Percentiles rank a stretch among this genome's conserved stretches.
Conservation (phyloP, 2,888 invertebrate species). For the Hecatera dysodea region DNA sequence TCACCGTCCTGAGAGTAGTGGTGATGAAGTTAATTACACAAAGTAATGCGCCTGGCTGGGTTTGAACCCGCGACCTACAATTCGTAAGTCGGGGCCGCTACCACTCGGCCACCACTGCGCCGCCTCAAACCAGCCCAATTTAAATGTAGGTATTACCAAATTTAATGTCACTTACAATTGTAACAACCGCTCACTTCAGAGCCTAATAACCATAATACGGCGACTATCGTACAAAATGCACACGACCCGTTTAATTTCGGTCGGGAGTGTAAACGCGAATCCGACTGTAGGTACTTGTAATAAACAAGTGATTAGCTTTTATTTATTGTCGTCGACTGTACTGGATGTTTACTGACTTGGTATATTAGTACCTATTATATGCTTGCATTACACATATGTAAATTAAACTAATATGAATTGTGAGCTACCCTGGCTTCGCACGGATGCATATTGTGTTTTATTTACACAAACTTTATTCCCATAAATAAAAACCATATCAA, state of each 20-base stretch:
- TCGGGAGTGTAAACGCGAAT: constrained; percentile 22
- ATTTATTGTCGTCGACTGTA: constrained; percentile 46
- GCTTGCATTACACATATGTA: background rate
- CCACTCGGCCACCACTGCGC: too few relatives aligned
- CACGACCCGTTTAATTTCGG: constrained; percentile 47
- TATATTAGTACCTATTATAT: constrained; percentile 10
- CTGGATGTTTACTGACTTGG: constrained; percentile 20
- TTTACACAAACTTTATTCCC: too few relatives aligned
- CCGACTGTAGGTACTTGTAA: constrained; percentile 42
- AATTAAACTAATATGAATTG: background rate
- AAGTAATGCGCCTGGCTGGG: too few relatives aligned
- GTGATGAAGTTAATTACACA: too few relatives aligned
- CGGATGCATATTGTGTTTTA: too few relatives aligned
- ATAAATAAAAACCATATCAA: too few relatives aligned
- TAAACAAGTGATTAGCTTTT: constrained; percentile 62
- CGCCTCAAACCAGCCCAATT: too few relatives aligned
- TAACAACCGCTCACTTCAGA: constrained; percentile 25
- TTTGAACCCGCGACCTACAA: too few relatives aligned
- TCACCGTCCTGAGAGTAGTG: too few relatives aligned
- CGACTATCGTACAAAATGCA: constrained; percentile 33
- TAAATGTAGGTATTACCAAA: background rate
- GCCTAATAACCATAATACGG: constrained; percentile 21
- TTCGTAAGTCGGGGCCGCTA: too few relatives aligned
- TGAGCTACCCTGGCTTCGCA: background rate
- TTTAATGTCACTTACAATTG: background rate